A percentile compares a stretch with the other conserved stretches of the same genome.
Conservation (phyloP, 2,888 invertebrate genomes). For the Drosophila acutilabella region DNA sequence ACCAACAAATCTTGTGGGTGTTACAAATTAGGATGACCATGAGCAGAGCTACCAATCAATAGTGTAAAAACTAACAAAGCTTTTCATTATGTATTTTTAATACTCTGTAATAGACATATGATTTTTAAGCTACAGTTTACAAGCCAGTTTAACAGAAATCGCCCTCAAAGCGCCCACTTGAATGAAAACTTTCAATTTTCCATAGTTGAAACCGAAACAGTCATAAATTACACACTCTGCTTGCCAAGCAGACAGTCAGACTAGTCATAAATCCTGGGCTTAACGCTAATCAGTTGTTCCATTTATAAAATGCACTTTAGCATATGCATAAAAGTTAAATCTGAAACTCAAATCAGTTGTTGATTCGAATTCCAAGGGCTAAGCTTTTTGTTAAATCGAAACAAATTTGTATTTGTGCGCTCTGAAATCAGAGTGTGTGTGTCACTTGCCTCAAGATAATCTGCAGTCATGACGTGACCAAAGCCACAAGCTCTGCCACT, state of each 20-base stretch:
- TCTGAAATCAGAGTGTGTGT: constrained; percentile 60
- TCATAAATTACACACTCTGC: constrained; percentile 64
- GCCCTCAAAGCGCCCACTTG: constrained; percentile 19
- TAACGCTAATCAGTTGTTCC: constrained; percentile 70
- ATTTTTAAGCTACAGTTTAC: constrained; percentile 15
- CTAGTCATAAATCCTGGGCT: constrained; percentile 65
- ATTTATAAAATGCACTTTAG: constrained; percentile 63
- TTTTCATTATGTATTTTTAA: background rate
- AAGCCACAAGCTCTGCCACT: background rate
- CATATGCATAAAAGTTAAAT: constrained; percentile 30
- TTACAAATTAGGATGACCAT: constrained; percentile 7
- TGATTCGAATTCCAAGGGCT: no score
- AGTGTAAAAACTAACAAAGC: background rate
- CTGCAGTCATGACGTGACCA: constrained; percentile 63
- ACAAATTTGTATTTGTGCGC: constrained; percentile 59
- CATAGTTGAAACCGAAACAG: constrained; percentile 34
- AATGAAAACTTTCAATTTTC: constrained; percentile 41
- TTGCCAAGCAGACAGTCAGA: constrained; percentile 4
- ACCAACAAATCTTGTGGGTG: constrained; percentile 3
- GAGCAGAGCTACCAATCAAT: constrained; percentile 1
- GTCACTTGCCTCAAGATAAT: constrained; percentile 66
- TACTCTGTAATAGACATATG: background rate
- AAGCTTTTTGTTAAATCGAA: constrained; percentile 47
- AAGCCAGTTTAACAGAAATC: constrained; percentile 5
- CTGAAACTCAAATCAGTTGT: constrained; percentile 15